A percentile compares a stretch with the other conserved stretches of the same genome.
phyloP scores from a whole-genome alignment of 2,888 invertebrate species.

The Cylloceria caligata region DNA sequence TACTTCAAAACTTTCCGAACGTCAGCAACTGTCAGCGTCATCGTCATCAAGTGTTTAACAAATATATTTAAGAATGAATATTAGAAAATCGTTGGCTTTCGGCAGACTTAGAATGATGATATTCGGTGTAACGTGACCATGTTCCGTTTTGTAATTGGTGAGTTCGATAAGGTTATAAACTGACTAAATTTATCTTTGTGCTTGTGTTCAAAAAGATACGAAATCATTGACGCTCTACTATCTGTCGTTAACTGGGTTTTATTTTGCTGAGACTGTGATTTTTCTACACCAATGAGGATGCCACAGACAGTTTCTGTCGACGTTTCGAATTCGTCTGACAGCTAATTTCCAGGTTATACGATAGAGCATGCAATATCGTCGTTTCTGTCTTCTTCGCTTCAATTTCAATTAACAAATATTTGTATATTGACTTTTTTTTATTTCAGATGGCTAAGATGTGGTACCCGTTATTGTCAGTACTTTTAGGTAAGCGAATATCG shows the following conservation, averaged over 20 bases:
- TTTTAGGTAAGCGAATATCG: slow-evolving; percentile 71
- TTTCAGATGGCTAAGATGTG: slow-evolving; percentile 73
- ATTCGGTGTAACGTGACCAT: slow-evolving; percentile 37
- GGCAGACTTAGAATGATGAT: not conserved
- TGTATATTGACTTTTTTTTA: slow-evolving; percentile 19
- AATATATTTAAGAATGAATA: slow-evolving; percentile 26
- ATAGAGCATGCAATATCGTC: not conserved
- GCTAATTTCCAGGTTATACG: slow-evolving; percentile 31
- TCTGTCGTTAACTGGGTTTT: not conserved
- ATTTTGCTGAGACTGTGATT: not conserved
- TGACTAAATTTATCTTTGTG: slow-evolving; percentile 46
- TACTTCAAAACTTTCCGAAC: slow-evolving; percentile 45
- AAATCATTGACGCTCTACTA: not conserved
- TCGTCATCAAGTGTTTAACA: not conserved
- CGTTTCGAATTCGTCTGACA: slow-evolving; percentile 32
- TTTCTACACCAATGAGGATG: slow-evolving; percentile 1
- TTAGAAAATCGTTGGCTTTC: not conserved
- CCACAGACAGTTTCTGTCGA: not conserved
- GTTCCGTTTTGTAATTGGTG: slow-evolving; percentile 4
- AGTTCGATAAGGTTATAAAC: slow-evolving; percentile 67
- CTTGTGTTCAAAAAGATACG: not conserved
- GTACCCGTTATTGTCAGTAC: slow-evolving; percentile 62
- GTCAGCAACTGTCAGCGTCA: slow-evolving; percentile 4
- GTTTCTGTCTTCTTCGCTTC: slow-evolving; percentile 52
- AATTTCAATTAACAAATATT: not conserved